These are phyloP conservation scores for Gasteruption jaculator DNA, from an alignment of 2,888 invertebrate species.

Conservation along the genomic window DNA sequence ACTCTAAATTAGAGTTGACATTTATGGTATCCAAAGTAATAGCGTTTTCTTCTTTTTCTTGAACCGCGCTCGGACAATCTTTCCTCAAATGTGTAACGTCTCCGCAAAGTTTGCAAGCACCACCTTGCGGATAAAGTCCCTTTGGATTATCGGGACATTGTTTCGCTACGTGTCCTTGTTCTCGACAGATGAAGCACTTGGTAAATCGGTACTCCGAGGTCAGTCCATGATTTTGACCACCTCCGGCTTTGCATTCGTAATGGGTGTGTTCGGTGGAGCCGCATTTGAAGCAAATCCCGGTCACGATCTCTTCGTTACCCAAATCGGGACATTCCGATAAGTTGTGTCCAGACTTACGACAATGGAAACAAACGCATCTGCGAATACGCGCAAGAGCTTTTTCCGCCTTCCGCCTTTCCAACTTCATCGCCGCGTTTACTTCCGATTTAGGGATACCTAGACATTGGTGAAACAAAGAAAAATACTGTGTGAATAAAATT, in stretches of 20 bases:
- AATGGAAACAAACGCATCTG: constrained; percentile 75
- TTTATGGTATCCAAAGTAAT: constrained; percentile 39
- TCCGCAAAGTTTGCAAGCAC: constrained; percentile 77
- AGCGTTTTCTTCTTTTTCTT: constrained; percentile 38
- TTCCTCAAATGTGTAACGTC: constrained; percentile 81
- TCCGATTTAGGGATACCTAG: constrained; percentile 64
- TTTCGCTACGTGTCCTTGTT: constrained; percentile 81
- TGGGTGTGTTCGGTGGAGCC: constrained; percentile 84
- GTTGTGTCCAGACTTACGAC: constrained; percentile 73
- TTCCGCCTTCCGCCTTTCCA: constrained; percentile 69
- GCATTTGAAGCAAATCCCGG: constrained; percentile 83
- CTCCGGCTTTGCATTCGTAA: constrained; percentile 69
- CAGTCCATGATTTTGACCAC: too few species aligned
- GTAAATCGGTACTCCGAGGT: constrained; percentile 73
- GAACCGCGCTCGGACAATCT: constrained; percentile 66
- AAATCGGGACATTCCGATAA: constrained; percentile 76
- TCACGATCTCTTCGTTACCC: constrained; percentile 56
- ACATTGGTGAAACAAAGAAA: too few species aligned
- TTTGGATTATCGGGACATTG: constrained; percentile 86
- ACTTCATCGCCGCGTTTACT: constrained; percentile 63
- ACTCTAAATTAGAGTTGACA: constrained; percentile 31
- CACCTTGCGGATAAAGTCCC: constrained; percentile 83
- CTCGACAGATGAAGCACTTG: constrained; percentile 82
- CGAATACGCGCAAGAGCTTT: constrained; percentile 64
- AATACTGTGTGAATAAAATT: not conserved